Base-by-base conservation (phyloP, 2,797 vertebrate genomes). In the Eulemur coronatus region DNA sequence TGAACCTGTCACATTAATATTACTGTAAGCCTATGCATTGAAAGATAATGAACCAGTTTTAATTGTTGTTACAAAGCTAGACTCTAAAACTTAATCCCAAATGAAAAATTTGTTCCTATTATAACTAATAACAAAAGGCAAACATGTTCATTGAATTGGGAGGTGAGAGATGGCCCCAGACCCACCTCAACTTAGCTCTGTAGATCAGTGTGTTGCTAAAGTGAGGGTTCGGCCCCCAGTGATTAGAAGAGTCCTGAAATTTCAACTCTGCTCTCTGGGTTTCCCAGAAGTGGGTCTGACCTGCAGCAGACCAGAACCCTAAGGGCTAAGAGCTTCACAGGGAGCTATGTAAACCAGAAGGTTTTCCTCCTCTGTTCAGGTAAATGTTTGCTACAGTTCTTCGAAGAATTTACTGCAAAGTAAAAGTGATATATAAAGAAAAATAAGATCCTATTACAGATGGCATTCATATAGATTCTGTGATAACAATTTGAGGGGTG, bases 1-100 rank as follows among this genome's bases (percentile, higher is more conserved):
- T 65, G 86, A 97, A 35, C 41, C 4, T 43, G 46, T 93, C 86
- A 96, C 84, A 97, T 43, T 57, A 46, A 88, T 46, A 82, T 35
- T 91, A 52, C 1, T 50, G 0, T 92, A 89, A 75, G 28, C 26
- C 14, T 91, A 33, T 7, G 1, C 11, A 69, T 20, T 38, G 59
- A 92, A 65, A 59, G 46, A 28, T 33, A 46, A 81, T 13, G 0
- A 89, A 79, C 75, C 41, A 1, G 8, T 90, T 82, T 72, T 84
- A 50, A 73, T 43, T 57, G 30, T 14, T 78, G 3, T 67, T 72
- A 20, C 65, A 95, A 79, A 86, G 61, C 28, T 4, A 10, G 12
- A 52, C 55, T 50, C n/a, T 63, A 72, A 2, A 63, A 38, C 18
- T 89, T 59, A 63, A 38, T 82, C 41, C 26, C 43, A 94, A 94